phyloP scores from a whole-genome alignment of 2,888 invertebrate genomes.

The Conistra vaccinii region DNA sequence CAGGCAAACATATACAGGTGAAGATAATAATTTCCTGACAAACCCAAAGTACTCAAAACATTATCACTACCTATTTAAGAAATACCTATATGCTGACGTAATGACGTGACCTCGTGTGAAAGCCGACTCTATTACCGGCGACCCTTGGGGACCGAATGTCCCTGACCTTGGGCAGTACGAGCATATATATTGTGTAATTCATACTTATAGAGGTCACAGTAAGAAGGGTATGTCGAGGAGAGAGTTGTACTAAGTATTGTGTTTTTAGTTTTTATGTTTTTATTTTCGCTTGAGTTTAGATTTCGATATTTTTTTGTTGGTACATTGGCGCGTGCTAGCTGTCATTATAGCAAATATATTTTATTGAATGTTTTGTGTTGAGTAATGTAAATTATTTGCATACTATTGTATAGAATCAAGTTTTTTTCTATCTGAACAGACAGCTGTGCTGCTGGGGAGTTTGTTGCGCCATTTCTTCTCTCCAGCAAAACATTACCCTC shows the following conservation, averaged over 20 bases:
- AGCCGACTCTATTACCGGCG: slow-evolving; percentile 69
- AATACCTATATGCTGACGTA: slow-evolving; percentile 23
- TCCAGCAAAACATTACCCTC: too few species aligned
- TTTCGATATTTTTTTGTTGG: too few species aligned
- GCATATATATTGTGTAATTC: slow-evolving; percentile 32
- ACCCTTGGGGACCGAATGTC: slow-evolving; percentile 59
- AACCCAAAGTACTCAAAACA: slow-evolving; percentile 2
- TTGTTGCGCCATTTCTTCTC: too few species aligned
- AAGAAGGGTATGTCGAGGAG: slow-evolving; percentile 23
- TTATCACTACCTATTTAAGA: slow-evolving; percentile 9
- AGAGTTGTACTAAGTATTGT: not conserved
- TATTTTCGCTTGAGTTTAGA: too few species aligned
- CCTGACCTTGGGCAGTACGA: slow-evolving; percentile 56
- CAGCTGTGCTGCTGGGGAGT: too few species aligned
- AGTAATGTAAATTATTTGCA: too few species aligned
- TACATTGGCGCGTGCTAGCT: too few species aligned
- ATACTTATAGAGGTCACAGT: slow-evolving; percentile 31
- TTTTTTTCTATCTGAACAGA: too few species aligned
- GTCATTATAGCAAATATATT: too few species aligned
- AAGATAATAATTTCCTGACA: not conserved
- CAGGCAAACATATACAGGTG: not conserved
- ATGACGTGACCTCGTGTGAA: slow-evolving; percentile 68
- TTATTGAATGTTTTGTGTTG: too few species aligned
- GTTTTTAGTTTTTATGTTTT: too few species aligned
- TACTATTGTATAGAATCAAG: too few species aligned